These are phyloP conservation scores for Barnardius zonarius DNA, from an alignment of 2,113 vertebrate genomes.

Conservation along the genomic window DNA sequence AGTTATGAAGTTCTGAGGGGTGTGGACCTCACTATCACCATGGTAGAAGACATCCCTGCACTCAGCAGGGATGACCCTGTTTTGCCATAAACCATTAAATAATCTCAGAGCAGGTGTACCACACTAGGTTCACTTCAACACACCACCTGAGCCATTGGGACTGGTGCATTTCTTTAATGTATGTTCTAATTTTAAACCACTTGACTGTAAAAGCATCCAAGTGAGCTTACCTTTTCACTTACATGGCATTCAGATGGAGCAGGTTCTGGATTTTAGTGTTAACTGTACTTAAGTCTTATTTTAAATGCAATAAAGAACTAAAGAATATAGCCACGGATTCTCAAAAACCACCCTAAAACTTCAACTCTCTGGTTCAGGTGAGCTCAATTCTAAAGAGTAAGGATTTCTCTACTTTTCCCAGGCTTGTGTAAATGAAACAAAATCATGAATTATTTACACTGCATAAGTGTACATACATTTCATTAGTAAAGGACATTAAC, in stretches of 20 bases:
- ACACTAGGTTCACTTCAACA: background rate
- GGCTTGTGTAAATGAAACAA: background rate
- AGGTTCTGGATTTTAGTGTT: background rate
- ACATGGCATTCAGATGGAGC: background rate
- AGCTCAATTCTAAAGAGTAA: background rate
- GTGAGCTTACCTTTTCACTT: background rate
- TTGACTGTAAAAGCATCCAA: background rate
- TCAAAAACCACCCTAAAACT: background rate
- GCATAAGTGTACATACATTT: background rate
- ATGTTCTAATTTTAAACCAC: background rate
- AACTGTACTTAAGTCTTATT: background rate
- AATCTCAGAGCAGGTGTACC: background rate
- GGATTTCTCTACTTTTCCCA: background rate
- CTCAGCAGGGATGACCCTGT: background rate
- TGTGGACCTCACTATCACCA: background rate
- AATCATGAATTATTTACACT: background rate
- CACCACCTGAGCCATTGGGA: background rate
- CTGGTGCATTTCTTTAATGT: background rate
- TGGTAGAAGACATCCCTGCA: background rate
- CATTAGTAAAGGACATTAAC: background rate
- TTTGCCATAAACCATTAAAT: background rate
- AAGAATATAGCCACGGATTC: background rate
- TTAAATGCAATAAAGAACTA: background rate
- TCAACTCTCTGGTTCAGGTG: background rate
- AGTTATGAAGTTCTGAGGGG: accelerated